A percentile compares a stretch with the other conserved stretches of the same genome.
Conservation (phyloP, 2,113 vertebrate genomes). For the Silurus asotus region DNA sequence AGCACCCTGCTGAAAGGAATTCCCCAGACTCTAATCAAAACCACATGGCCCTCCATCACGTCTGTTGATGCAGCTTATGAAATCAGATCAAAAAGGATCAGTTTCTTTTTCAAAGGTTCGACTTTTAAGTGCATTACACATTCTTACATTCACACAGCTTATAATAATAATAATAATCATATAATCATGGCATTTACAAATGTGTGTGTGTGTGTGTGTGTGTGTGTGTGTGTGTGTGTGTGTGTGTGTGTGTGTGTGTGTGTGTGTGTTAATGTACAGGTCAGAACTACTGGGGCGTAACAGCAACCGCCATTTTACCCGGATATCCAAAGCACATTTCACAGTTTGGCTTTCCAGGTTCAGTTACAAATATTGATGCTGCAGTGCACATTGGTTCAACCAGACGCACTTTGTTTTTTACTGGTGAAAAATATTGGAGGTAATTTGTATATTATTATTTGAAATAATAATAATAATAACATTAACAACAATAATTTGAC, state of each 20-base stretch:
- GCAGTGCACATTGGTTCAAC: constrained; percentile 59
- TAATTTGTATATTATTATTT: constrained; percentile 35
- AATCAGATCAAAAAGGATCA: constrained; percentile 9
- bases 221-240: neutral
- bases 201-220: neutral
- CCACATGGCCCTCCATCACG: constrained; percentile 62
- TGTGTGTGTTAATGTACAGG: constrained; percentile 49
- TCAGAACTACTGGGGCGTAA: constrained; percentile 64
- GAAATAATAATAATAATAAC: neutral
- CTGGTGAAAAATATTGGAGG: constrained; percentile 65
- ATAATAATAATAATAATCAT: too few species aligned
- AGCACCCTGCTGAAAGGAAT: constrained; percentile 34
- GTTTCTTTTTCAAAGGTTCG: constrained; percentile 66
- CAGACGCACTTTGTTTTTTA: constrained; percentile 66
- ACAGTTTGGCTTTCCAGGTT: constrained; percentile 62
- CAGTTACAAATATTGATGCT: constrained; percentile 67
- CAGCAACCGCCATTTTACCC: constrained; percentile 49
- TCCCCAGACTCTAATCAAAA: constrained; percentile 55
- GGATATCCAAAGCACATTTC: constrained; percentile 66
- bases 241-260: neutral
- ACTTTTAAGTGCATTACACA: neutral
- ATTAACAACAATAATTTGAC: neutral
- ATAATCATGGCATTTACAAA: too few species aligned
- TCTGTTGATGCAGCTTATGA: constrained; percentile 70
- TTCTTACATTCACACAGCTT: neutral